Evolutionary conservation across 2,797 vertebrate genomes (phyloP), one percentile per base, ranked within the genome.

Genomic region (Champsocephalus gunnari): DNA sequence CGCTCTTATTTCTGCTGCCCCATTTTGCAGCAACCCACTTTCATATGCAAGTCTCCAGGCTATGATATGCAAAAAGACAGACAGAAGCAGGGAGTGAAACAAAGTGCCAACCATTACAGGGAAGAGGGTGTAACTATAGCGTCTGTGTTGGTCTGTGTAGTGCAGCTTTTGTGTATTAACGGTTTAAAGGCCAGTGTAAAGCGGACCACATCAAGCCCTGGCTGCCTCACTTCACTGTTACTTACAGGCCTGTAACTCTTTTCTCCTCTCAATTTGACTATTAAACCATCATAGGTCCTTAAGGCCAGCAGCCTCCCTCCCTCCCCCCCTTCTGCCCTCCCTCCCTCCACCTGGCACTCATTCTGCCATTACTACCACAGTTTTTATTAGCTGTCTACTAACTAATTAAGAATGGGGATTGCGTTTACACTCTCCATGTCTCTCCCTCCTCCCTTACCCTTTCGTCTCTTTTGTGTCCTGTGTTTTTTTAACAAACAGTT

Each of bases 281-380:
- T 93, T 92, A 94, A 93, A 94, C 91, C 91, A 94, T 95, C 91
- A 95, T 93, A 89, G 92, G 87, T 92, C 89, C 91, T 94, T 90
- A 94, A 93, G 90, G 90, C 87, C 92, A 87, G 81, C 76, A 80
- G 74, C 76, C 78, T 66, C 81, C 75, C 72, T 88, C 88, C 75
- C 72, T 88, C 88, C 84, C 89, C 83, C 87, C 89, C 71, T 88
- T 87, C 77, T 83, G 89, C 86, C 34, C 84, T 82, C 85, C 69
- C 72, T 89, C 86, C 84, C 89, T 84, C 88, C 89, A 92, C 92
- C 93, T 93, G 92, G 90, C 92, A 92, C 90, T 92, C 90, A 93
- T 93, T 93, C 91, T 86, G 84, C 79, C 81, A 90, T 83, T 84
- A 88, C 80, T 75, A 81, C 88, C 80, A 78, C 91, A 76, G 75